A percentile compares a stretch with the other conserved stretches of the same genome.
phyloP scores from a whole-genome alignment of 2,888 invertebrate genomes.

The Drosophila antonietae region DNA sequence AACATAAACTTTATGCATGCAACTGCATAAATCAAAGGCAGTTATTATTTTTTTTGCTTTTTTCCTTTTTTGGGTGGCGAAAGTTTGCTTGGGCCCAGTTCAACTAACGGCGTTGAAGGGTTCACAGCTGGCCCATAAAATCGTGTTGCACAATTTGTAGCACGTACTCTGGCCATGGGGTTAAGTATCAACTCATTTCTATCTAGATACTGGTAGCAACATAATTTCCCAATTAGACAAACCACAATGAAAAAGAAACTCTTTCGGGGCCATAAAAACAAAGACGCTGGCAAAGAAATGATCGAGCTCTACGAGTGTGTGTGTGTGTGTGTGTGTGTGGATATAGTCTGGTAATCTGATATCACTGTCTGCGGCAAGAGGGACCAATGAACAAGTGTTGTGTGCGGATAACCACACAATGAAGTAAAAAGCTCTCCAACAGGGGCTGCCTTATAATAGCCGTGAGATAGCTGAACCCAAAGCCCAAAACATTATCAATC shows the following conservation, averaged over 20 bases:
- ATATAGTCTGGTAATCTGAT: constrained; percentile 36
- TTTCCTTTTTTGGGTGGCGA: constrained; percentile 5
- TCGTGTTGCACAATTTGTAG: constrained; percentile 39
- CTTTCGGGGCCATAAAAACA: constrained; percentile 20
- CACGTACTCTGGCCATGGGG: constrained; percentile 38
- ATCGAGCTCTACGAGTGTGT: not conserved
- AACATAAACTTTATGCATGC: constrained; percentile 36
- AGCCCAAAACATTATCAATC: constrained; percentile 40
- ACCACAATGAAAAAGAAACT: constrained; percentile 33
- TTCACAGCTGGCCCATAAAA: not conserved
- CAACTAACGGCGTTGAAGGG: not conserved
- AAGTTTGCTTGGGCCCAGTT: constrained; percentile 3
- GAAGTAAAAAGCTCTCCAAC: constrained; percentile 16
- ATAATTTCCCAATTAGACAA: constrained; percentile 68
- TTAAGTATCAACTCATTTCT: constrained; percentile 31
- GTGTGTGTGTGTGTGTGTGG: no score
- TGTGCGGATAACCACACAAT: constrained; percentile 52
- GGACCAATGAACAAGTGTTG: constrained; percentile 44
- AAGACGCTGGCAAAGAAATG: constrained; percentile 8
- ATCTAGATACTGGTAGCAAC: constrained; percentile 33
- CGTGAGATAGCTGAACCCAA: constrained; percentile 46
- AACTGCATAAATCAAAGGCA: constrained; percentile 17
- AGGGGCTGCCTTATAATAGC: constrained; percentile 42
- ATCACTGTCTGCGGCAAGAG: constrained; percentile 20
- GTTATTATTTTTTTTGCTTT: not conserved